A percentile compares a stretch with the other conserved stretches of the same genome.
Conservation (phyloP, 2,797 vertebrate species). For the Sebastes itinus region DNA sequence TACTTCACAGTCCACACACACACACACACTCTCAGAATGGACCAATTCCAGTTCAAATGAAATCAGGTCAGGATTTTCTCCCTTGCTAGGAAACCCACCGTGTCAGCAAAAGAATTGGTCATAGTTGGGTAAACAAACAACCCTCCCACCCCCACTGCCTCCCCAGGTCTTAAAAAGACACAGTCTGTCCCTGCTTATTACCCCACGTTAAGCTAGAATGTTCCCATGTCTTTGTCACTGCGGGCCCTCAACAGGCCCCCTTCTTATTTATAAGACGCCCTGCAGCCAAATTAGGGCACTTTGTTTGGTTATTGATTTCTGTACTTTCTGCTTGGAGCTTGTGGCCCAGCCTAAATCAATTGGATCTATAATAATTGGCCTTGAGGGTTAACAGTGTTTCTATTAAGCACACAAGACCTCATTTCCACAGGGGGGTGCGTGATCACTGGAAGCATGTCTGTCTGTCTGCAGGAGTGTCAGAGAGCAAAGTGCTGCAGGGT, state of each 20-base stretch:
- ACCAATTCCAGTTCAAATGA: constrained; percentile 61
- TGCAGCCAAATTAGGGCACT: neutral
- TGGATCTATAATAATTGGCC: constrained; percentile 27
- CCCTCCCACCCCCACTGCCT: neutral
- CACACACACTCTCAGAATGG: constrained; percentile 41
- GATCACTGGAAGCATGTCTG: constrained; percentile 16
- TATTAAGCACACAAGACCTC: constrained; percentile 16
- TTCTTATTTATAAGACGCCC: neutral
- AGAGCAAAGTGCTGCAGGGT: constrained; percentile 53
- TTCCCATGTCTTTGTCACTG: neutral
- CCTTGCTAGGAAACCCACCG: constrained; percentile 30
- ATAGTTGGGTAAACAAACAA: constrained; percentile 39
- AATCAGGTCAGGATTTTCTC: constrained; percentile 74
- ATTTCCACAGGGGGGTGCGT: constrained; percentile 1
- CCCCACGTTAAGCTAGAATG: neutral
- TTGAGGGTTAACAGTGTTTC: constrained; percentile 1
- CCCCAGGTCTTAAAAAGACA: constrained; percentile 4
- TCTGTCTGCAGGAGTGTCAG: constrained; percentile 30
- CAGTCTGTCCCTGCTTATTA: neutral
- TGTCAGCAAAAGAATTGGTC: constrained; percentile 51
- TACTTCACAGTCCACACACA: constrained; percentile 66
- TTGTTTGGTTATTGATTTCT: neutral
- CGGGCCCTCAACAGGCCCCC: neutral
- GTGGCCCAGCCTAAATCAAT: constrained; percentile 2
- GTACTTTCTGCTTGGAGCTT: neutral